phyloP scores from a whole-genome alignment of 2,888 invertebrate species.

The Drosophila yooni region DNA sequence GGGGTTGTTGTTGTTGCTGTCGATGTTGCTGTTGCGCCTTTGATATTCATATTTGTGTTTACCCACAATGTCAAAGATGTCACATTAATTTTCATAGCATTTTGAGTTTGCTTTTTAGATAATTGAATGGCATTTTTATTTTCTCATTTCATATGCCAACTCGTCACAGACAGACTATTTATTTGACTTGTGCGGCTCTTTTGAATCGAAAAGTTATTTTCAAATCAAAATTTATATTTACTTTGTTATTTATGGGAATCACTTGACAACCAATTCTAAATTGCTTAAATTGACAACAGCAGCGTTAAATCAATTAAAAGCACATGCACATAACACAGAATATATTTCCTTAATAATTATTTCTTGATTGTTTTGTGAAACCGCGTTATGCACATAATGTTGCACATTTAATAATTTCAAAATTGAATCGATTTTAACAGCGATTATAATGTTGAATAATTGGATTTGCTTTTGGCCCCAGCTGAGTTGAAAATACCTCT shows the following conservation, averaged over 20 bases:
- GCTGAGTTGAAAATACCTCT: neutral
- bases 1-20: constrained; percentile 21
- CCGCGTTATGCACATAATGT: neutral
- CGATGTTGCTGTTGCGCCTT: constrained; percentile 34
- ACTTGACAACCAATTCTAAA: constrained; percentile 12
- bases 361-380: neutral
- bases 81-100: constrained; percentile 71
- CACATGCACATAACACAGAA: neutral
- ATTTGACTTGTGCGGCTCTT: constrained; percentile 29
- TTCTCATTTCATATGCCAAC: constrained; percentile 27
- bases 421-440: neutral
- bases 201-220: neutral
- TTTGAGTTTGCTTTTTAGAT: constrained; percentile 68
- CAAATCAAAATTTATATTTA: constrained; percentile 10
- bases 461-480: neutral
- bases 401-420: neutral
- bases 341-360: neutral
- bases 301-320: constrained; percentile 1
- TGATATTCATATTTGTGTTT: constrained; percentile 59
- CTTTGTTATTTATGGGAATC: constrained; percentile 24
- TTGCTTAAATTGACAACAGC: neutral
- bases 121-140: constrained; percentile 65
- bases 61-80: constrained; percentile 74
- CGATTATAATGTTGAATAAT: neutral
- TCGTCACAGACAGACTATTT: constrained; percentile 16